Evolutionary conservation across 2,113 vertebrate species (phyloP).

Genomic region (Aptenodytes forsteri): DNA sequence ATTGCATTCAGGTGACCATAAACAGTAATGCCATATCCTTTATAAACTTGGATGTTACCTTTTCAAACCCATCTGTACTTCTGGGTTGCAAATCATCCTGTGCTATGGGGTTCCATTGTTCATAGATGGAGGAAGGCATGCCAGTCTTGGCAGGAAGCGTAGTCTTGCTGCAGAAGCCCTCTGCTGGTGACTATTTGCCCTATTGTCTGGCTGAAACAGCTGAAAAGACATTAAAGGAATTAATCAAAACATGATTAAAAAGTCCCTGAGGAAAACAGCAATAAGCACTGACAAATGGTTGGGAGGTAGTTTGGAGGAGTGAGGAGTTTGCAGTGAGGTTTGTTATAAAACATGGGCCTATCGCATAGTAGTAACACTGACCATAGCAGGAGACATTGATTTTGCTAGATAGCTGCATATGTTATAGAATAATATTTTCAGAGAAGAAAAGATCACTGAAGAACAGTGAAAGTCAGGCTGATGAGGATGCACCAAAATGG

Average conservation of each 20-base stretch:
- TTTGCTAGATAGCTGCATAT: not conserved
- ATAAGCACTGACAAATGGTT: not conserved
- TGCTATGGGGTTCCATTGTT: not conserved
- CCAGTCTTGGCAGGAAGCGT: rapidly evolving
- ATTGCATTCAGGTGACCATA: rapidly evolving
- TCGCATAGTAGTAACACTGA: not conserved
- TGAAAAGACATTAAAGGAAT: not conserved
- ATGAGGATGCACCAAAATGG: not conserved
- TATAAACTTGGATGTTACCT: not conserved
- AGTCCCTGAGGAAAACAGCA: not conserved
- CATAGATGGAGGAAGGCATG: rapidly evolving
- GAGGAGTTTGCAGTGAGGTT: not conserved
- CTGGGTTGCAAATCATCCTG: not conserved
- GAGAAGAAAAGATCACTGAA: not conserved
- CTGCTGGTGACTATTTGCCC: rapidly evolving
- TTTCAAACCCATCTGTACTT: not conserved
- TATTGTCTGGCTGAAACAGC: not conserved
- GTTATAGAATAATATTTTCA: not conserved
- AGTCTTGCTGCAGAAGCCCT: not conserved
- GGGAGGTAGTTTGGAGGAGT: not conserved
- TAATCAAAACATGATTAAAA: not conserved
- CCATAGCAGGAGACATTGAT: not conserved
- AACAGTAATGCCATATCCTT: rapidly evolving
- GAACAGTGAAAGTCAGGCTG: not conserved
- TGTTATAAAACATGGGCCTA: rapidly evolving